A percentile compares a stretch with the other conserved stretches of the same genome.
phyloP scores from a whole-genome alignment of 1,140 invertebrate genomes.

The Apis dorsata region DNA sequence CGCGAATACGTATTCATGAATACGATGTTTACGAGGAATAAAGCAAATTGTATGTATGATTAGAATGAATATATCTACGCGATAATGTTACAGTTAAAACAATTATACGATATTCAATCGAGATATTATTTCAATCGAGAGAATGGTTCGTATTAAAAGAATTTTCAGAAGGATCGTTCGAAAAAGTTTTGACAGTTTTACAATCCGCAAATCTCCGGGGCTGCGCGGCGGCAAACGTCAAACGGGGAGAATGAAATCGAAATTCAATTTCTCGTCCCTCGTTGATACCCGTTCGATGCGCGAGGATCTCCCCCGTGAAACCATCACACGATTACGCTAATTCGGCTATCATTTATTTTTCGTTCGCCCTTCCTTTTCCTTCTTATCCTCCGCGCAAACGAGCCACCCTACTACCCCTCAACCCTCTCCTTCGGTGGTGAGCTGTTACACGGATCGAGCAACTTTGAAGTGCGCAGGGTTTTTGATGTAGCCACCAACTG shows the following conservation, averaged over 20 bases:
- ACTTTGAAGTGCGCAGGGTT: conserved; percentile 79
- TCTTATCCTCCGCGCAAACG: conserved; percentile 65
- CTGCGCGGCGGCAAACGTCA: conserved; percentile 23
- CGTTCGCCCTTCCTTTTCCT: conserved; percentile 74
- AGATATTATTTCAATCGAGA: neutral
- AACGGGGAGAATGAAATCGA: conserved; percentile 76
- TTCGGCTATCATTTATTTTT: conserved; percentile 80
- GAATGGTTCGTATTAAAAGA: neutral
- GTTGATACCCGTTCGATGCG: conserved; percentile 53
- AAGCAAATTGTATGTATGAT: too few species aligned
- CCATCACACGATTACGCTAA: conserved; percentile 79
- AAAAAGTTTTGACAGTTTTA: neutral
- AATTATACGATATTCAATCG: neutral
- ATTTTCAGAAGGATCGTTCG: too few species aligned
- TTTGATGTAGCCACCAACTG: conserved; percentile 80
- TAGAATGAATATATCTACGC: too few species aligned
- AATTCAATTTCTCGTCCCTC: conserved; percentile 77
- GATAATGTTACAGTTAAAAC: too few species aligned
- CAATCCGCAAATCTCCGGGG: conserved; percentile 31
- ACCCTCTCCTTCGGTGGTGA: conserved; percentile 23
- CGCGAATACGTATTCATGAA: too few species aligned
- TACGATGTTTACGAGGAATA: too few species aligned
- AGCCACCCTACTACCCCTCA: conserved; percentile 28
- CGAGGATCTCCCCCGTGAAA: conserved; percentile 75
- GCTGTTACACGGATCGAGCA: conserved; percentile 52